Evolutionary conservation across 2,888 invertebrate genomes (phyloP).

Genomic region (Bibio marci): DNA sequence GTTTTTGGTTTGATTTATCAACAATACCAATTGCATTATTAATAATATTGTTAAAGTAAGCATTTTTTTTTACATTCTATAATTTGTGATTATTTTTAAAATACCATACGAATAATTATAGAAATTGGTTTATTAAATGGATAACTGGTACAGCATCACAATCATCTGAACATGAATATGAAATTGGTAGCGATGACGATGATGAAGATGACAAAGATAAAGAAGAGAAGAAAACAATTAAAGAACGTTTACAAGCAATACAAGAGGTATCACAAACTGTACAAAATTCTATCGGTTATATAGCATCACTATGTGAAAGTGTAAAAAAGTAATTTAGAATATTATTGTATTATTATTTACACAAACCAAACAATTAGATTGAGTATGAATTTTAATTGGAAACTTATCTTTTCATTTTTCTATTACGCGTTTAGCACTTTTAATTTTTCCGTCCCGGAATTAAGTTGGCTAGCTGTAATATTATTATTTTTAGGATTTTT

Average conservation of each 20-base stretch:
- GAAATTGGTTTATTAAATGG: conserved; percentile 27
- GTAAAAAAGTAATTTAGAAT: conserved; percentile 67
- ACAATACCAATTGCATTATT: conserved; percentile 78
- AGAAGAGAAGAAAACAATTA: conserved; percentile 90
- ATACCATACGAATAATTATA: too few relatives aligned
- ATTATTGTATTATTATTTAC: neutral
- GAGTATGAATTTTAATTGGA: too few relatives aligned
- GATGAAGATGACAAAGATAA: conserved; percentile 86
- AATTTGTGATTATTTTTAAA: too few relatives aligned
- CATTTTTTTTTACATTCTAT: too few relatives aligned
- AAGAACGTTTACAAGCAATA: conserved; percentile 84
- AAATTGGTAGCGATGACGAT: conserved; percentile 59
- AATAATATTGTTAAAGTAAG: conserved; percentile 55
- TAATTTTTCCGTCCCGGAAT: conserved; percentile 92
- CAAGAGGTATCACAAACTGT: conserved; percentile 96
- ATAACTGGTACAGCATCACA: conserved; percentile 26
- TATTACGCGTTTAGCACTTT: conserved; percentile 53
- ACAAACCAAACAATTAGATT: too few relatives aligned
- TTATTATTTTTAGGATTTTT: conserved; percentile 54
- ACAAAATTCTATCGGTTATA: conserved; percentile 86
- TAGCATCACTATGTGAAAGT: conserved; percentile 86
- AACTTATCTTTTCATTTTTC: too few relatives aligned
- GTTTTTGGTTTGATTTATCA: conserved; percentile 90
- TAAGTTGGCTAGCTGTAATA: conserved; percentile 80
- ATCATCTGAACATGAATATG: conserved; percentile 44